Evolutionary conservation across 2,888 invertebrate genomes (phyloP), one percentile per base, ranked within the genome.

Genomic region (Acrobasis consociella): DNA sequence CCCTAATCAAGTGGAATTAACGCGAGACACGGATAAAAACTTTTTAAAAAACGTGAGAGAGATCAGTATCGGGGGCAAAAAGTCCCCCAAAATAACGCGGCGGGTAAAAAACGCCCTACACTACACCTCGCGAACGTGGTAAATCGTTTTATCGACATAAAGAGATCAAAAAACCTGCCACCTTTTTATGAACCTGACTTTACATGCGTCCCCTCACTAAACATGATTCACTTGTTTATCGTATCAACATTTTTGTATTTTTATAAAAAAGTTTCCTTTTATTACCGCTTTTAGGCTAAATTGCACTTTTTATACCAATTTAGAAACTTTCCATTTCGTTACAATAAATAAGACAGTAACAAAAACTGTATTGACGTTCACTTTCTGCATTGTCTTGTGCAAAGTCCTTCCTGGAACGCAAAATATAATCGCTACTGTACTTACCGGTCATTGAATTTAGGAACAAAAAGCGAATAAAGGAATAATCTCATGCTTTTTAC

Each of bases 41-140:
- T 64, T 56, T 61, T 82, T 83, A 83, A 90, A 91, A 91, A 91
- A 90, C 87, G 91, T 89, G 91, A 82, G 88, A 91, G 82, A 81
- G 88, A 89, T 89, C 81, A 67, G 71, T 86, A 87, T 88, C 88
- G 72, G 52, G 1, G 83, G 82, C 89, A 89, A 89, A 85, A 86
- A 70, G 64, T 73, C 82, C 85, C 79, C 83, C 78, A 77, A 76
- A 69, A 71, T 69, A 69, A 68, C 71, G 65, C 64, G 61, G 55
- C 64, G 60, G 71, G 73, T 84, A 86, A 88, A 89, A 85, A 87
- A 78, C 71, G 77, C 85, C 81, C 71, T 70, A 69, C 66, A 68
- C n/a, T n/a, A 69, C 66, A 68, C 71, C 69, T 72, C 73, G 73
- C 73, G 71, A 68, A 73, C 73, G 73, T 73, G 72, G 69, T 72